phyloP scores from a whole-genome alignment of 2,888 invertebrate genomes.

The Tholera decimalis region DNA sequence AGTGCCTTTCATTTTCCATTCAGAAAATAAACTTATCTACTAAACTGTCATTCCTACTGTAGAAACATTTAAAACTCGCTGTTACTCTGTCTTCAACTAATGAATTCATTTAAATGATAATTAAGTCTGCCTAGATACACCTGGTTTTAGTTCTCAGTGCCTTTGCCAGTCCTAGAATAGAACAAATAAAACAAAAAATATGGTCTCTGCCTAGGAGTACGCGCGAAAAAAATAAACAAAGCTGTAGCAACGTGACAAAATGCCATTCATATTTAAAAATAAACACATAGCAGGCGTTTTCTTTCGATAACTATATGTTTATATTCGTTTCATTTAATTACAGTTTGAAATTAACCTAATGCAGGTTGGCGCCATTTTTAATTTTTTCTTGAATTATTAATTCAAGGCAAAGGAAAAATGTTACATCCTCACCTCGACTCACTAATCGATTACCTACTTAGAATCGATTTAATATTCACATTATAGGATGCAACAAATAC shows the following conservation, averaged over 20 bases:
- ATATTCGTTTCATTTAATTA: slow-evolving; percentile 15
- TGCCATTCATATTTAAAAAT: slow-evolving; percentile 40
- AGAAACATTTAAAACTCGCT: neutral
- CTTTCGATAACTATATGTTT: neutral
- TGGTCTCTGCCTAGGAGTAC: slow-evolving; percentile 37
- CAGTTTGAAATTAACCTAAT: slow-evolving; percentile 10
- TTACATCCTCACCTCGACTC: slow-evolving; percentile 57
- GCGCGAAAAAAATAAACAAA: slow-evolving; percentile 61
- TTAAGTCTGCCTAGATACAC: slow-evolving; percentile 5
- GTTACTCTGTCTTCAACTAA: neutral
- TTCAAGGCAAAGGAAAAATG: slow-evolving; percentile 59
- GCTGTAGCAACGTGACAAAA: slow-evolving; percentile 34
- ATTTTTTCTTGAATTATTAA: slow-evolving; percentile 36
- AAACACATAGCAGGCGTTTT: slow-evolving; percentile 22
- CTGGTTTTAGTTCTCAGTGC: slow-evolving; percentile 28
- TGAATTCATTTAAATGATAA: slow-evolving; percentile 9
- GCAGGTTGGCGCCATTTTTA: slow-evolving; percentile 27
- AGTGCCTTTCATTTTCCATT: too few species aligned
- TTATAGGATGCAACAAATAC: slow-evolving; percentile 9
- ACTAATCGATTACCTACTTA: slow-evolving; percentile 27
- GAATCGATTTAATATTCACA: slow-evolving; percentile 36
- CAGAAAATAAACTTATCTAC: neutral
- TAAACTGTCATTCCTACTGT: neutral
- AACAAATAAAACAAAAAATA: slow-evolving; percentile 40
- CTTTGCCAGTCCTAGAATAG: slow-evolving; percentile 34